These are phyloP conservation scores for Spinibarbus caldwelli DNA, from an alignment of 2,797 vertebrate genomes.

Conservation along the genomic window DNA sequence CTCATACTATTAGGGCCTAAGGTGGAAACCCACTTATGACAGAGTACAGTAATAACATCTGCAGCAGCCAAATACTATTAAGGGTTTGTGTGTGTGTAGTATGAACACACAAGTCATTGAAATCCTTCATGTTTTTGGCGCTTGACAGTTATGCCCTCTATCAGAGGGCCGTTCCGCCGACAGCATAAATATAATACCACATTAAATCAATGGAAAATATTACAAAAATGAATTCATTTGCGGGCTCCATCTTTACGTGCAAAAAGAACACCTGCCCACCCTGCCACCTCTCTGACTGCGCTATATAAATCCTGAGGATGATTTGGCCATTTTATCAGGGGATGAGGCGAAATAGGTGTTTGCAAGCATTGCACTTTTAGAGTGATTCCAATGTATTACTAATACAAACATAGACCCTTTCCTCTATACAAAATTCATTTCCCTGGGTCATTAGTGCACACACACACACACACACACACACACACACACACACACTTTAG, in stretches of 20 bases:
- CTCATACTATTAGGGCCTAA: constrained; percentile 17
- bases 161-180: neutral
- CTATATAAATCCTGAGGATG: constrained; percentile 28
- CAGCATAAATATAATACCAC: constrained; percentile 26
- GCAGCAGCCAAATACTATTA: constrained; percentile 40
- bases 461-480: neutral
- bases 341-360: constrained; percentile 29
- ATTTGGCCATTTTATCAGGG: constrained; percentile 25
- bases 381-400: constrained; percentile 5
- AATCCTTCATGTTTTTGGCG: constrained; percentile 26
- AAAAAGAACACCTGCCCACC: constrained; percentile 3
- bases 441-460: neutral
- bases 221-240: constrained; percentile 9
- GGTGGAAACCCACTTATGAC: constrained; percentile 40
- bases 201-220: constrained; percentile 40
- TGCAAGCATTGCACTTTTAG: constrained; percentile 16
- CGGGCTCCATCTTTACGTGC: neutral
- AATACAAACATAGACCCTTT: constrained; percentile 5
- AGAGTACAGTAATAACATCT: constrained; percentile 45
- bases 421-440: neutral
- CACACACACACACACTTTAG: neutral
- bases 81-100: neutral
- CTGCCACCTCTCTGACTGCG: neutral
- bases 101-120: constrained; percentile 17
- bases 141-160: constrained; percentile 41